These are phyloP conservation scores for Falco concolor DNA, from an alignment of 2,797 vertebrate genomes.

Conservation along the genomic window DNA sequence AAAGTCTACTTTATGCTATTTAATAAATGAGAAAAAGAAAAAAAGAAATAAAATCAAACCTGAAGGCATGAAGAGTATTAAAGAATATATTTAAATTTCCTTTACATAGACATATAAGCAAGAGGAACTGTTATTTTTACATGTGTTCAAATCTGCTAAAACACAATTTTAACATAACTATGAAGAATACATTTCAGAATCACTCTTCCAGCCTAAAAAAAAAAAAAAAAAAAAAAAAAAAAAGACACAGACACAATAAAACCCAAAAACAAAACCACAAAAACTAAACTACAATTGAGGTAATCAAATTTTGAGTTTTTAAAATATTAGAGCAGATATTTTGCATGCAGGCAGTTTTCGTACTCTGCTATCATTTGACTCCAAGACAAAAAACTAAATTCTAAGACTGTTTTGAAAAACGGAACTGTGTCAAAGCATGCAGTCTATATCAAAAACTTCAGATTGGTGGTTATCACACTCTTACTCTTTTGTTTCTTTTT, in stretches of 20 bases:
- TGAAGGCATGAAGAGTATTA: background rate
- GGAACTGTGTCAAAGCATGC: background rate
- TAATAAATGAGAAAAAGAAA: background rate
- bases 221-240: background rate
- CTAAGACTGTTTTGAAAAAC: background rate
- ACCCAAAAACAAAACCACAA: background rate
- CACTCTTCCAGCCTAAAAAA: background rate
- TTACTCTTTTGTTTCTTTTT: background rate
- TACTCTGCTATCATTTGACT: background rate
- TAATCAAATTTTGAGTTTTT: background rate
- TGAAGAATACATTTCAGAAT: background rate
- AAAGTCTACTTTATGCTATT: background rate
- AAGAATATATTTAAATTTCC: background rate
- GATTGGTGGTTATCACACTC: background rate
- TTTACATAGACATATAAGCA: background rate
- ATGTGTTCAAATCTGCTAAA: background rate
- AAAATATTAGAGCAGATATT: background rate
- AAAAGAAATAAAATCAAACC: background rate
- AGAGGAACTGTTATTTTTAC: background rate
- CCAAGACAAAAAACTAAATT: background rate
- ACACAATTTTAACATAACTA: background rate
- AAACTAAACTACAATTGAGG: fast-evolving
- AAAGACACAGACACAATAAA: too few relatives aligned
- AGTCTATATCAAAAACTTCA: background rate
- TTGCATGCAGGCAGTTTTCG: background rate